phyloP scores from a whole-genome alignment of 53 echinoderm and acorn worm genomes.

The Luidia sarsii region DNA sequence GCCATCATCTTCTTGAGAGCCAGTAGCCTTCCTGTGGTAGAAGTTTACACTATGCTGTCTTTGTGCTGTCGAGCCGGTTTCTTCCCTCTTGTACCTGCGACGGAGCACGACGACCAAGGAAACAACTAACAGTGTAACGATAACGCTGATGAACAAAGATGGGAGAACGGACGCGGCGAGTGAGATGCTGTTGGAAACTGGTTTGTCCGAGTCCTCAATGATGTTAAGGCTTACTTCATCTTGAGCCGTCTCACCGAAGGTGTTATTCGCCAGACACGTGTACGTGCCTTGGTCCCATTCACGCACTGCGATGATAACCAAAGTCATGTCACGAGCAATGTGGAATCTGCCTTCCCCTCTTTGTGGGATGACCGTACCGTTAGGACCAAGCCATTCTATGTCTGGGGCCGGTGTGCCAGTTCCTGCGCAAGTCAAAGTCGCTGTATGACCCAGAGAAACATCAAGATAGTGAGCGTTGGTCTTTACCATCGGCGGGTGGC shows the following conservation, averaged over 20 bases:
- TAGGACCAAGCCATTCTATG: neutral
- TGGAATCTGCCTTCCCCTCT: neutral
- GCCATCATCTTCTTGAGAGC: no score
- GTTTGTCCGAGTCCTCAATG: no score
- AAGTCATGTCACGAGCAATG: neutral
- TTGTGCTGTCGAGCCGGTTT: no score
- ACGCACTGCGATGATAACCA: neutral
- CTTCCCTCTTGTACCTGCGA: no score
- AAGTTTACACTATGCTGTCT: no score
- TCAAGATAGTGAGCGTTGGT: neutral
- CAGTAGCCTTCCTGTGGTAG: no score
- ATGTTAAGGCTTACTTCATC: neutral
- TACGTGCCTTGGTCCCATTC: neutral
- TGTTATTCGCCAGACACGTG: neutral
- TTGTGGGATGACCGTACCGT: neutral
- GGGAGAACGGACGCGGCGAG: neutral
- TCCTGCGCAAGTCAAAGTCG: neutral
- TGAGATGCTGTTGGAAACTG: neutral
- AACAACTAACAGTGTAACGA: neutral
- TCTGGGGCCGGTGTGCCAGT: neutral
- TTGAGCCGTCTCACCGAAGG: neutral
- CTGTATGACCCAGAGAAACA: neutral
- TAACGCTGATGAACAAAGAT: no score
- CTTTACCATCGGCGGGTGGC: conserved; percentile 15
- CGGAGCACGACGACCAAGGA: no score